These are phyloP conservation scores for Clistopyga incitator DNA, from an alignment of 2,888 invertebrate species.

Conservation along the genomic window DNA sequence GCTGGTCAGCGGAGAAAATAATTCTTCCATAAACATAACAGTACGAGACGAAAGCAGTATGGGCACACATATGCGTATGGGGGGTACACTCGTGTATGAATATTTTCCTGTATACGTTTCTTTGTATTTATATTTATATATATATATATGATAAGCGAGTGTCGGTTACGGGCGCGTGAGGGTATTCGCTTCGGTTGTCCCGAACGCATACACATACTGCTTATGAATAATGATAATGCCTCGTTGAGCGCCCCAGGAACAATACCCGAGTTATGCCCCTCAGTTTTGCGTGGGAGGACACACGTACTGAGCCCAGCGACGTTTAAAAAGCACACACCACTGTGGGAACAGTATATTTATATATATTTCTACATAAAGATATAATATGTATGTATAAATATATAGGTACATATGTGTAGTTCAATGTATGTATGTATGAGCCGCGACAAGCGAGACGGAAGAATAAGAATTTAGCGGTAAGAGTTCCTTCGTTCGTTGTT, in stretches of 20 bases:
- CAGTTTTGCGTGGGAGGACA: conserved; percentile 75
- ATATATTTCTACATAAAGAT: not conserved
- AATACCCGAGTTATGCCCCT: conserved; percentile 79
- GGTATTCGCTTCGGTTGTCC: conserved; percentile 65
- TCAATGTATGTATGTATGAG: not conserved
- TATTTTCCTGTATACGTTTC: conserved; percentile 26
- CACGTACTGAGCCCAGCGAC: conserved; percentile 39
- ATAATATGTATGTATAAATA: not conserved
- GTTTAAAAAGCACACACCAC: conserved; percentile 54
- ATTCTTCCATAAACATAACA: conserved; percentile 57
- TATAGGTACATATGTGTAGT: not conserved
- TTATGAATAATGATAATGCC: conserved; percentile 80
- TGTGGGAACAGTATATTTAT: conserved; percentile 13
- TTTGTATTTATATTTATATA: conserved; percentile 19
- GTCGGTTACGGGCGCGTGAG: conserved; percentile 46
- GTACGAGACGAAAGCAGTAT: conserved; percentile 50
- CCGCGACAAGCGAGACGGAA: not conserved
- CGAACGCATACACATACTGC: conserved; percentile 68
- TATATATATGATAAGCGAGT: conserved; percentile 46
- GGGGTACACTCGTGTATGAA: conserved; percentile 9
- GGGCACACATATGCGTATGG: conserved; percentile 36
- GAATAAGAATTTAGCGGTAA: conserved; percentile 12
- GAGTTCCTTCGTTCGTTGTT: not conserved
- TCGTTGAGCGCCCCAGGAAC: conserved; percentile 78
- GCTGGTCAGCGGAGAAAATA: conserved; percentile 52